Conservation (phyloP, 2,888 invertebrate species). For the Athalia cordata region DNA sequence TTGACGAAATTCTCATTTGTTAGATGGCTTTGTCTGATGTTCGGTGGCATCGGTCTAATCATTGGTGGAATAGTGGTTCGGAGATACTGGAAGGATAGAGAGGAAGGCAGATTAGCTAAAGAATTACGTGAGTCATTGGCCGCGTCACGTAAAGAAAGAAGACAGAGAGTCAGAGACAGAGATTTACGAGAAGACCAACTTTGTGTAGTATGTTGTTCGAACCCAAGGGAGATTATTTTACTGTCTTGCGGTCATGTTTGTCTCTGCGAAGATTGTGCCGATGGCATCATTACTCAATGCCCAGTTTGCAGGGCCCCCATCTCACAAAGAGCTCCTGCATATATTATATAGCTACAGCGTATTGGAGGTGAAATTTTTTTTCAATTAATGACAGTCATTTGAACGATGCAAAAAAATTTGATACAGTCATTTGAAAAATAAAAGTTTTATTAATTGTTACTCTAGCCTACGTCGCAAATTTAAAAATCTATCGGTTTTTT, state of each 20-base stretch:
- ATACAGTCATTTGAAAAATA: slow-evolving; percentile 6
- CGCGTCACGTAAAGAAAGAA: slow-evolving; percentile 79
- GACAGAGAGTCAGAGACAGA: slow-evolving; percentile 79
- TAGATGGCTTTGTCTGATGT: slow-evolving; percentile 76
- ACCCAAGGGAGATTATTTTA: slow-evolving; percentile 90
- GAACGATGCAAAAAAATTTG: slow-evolving; percentile 46
- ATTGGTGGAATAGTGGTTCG: slow-evolving; percentile 74
- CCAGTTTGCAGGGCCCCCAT: slow-evolving; percentile 88
- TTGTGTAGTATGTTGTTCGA: slow-evolving; percentile 90
- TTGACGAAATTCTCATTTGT: slow-evolving; percentile 30
- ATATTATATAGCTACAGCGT: slow-evolving; percentile 78
- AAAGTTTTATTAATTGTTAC: slow-evolving; percentile 34
- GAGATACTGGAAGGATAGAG: slow-evolving; percentile 75
- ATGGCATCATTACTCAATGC: slow-evolving; percentile 82
- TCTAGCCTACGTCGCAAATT: slow-evolving; percentile 38
- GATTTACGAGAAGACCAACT: slow-evolving; percentile 80
- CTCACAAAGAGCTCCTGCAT: slow-evolving; percentile 83
- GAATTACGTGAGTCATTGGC: slow-evolving; percentile 76
- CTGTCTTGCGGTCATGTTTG: slow-evolving; percentile 94
- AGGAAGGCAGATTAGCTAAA: slow-evolving; percentile 77
- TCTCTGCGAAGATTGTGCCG: slow-evolving; percentile 88
- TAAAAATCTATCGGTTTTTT: slow-evolving; percentile 53
- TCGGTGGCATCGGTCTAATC: slow-evolving; percentile 76
- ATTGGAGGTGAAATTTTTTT: background rate
- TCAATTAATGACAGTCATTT: background rate